Base-by-base conservation (phyloP, 1,140 invertebrate species). In the Magallana ariakensis region DNA sequence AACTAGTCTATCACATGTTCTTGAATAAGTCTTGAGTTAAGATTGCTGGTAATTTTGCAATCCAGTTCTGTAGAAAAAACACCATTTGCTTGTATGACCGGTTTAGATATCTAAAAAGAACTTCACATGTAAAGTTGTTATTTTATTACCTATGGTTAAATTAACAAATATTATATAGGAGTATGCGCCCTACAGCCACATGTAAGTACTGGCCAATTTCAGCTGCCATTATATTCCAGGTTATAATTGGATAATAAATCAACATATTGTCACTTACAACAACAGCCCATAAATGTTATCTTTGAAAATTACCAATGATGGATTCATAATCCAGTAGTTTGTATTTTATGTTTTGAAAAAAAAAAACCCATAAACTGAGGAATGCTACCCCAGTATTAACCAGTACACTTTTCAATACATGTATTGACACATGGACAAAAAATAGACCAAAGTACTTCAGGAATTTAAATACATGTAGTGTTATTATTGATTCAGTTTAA, bases 211-310 rank as follows among this genome's bases (percentile, higher is more conserved):
- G 22, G 19, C 11, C 66, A 75, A 19, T 26, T 22, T 26, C 22
- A 75, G 66, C 2, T 62, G 58, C 19, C 22, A 75, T 75, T 75
- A 26, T 75, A 19, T 75, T 75, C 22, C 13, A 26, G 66, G 22
- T 75, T 46, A 46, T 22, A 26, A 75, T 75, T 75, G 22, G 22
- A 75, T 75, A 75, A 75, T 75, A 75, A 75, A 75, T 75, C 66
- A 75, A 75, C 1, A 75, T 10, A 75, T 75, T 75, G 66, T 4
- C 66, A 75, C 66, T 75, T 75, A 13, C 19, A 26, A 46, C n/a
- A 75, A 13, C 22, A 75, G 22, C 33, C 13, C 13, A 22, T 75
- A 75, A 75, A 33, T 11, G 19, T 54, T 82, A 55, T 56, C 46
- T 82, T 55, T 13, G 33, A 80, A 80, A 80, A 16, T 80, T 80